These are phyloP conservation scores for Ectemnius cavifrons DNA, from an alignment of 2,888 invertebrate genomes.

Conservation along the genomic window DNA sequence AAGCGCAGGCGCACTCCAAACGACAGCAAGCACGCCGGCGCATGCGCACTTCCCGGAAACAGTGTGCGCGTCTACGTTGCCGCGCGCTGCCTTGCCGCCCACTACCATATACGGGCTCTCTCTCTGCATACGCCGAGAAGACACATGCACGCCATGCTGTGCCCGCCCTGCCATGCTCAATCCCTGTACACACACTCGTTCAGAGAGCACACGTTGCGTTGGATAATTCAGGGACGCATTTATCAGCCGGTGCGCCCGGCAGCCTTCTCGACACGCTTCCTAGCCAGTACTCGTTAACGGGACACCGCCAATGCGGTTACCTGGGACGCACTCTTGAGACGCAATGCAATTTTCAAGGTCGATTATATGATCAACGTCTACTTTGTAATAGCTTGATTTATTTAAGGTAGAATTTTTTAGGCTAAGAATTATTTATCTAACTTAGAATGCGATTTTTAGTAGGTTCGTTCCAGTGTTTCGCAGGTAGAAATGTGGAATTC, in stretches of 20 bases:
- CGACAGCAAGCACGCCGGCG: constrained; percentile 20
- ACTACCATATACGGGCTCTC: constrained; percentile 75
- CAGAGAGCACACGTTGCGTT: constrained; percentile 25
- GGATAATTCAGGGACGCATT: constrained; percentile 58
- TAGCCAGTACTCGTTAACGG: constrained; percentile 3
- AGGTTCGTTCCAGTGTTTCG: no score
- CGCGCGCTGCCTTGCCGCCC: constrained; percentile 68
- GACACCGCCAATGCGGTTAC: constrained; percentile 7
- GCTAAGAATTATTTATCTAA: no score
- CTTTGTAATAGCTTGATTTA: background rate
- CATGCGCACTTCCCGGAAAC: constrained; percentile 48
- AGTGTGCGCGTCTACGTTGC: constrained; percentile 32
- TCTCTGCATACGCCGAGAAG: constrained; percentile 57
- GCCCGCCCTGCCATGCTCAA: constrained; percentile 44
- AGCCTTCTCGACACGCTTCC: constrained; percentile 4
- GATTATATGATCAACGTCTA: background rate
- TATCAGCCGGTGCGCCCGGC: constrained; percentile 23
- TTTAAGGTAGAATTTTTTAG: no score
- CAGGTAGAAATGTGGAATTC: no score
- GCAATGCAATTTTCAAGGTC: background rate
- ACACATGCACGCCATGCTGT: constrained; percentile 54
- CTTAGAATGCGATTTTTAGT: no score
- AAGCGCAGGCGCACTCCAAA: background rate
- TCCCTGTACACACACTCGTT: no score
- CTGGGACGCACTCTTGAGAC: constrained; percentile 3